These are phyloP conservation scores for Gymnoscopelus microlampas DNA, from an alignment of 2,797 vertebrate species.

Conservation along the genomic window DNA sequence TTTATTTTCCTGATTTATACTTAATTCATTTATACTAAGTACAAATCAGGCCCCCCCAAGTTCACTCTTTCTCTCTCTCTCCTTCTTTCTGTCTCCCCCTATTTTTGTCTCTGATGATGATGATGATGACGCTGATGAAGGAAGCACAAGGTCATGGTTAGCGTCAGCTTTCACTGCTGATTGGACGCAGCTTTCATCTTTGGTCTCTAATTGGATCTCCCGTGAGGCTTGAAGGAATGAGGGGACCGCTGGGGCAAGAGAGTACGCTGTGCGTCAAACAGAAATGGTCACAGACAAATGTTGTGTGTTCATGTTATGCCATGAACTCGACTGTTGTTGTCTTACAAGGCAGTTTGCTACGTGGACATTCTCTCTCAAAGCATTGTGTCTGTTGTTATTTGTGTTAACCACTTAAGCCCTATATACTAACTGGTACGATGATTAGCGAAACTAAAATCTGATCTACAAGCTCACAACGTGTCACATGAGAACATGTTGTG, in stretches of 20 bases:
- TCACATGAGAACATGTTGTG: no score
- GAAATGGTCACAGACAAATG: constrained; percentile 14
- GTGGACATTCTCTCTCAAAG: no score
- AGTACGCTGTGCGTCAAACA: constrained; percentile 44
- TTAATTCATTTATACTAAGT: neutral
- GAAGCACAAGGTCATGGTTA: constrained; percentile 47
- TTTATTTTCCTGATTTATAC: no score
- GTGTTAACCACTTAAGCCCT: no score
- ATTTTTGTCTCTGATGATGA: constrained; percentile 22
- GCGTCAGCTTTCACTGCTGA: constrained; percentile 40
- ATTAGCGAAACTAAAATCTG: no score
- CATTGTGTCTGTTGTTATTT: no score
- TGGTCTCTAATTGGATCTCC: constrained; percentile 55
- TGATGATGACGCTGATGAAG: constrained; percentile 39
- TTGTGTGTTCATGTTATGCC: constrained; percentile 1
- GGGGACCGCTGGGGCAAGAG: constrained; percentile 22
- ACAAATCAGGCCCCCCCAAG: neutral
- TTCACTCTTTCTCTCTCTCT: neutral
- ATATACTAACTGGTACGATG: no score
- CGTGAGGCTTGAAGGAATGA: constrained; percentile 44
- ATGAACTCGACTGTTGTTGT: no score
- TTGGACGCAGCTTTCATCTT: constrained; percentile 61
- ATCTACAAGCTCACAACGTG: no score
- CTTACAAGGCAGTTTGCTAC: no score
- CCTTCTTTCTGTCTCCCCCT: constrained; percentile 1